Conservation (phyloP, 1,140 invertebrate genomes). For the Leptinotarsa defecta region DNA sequence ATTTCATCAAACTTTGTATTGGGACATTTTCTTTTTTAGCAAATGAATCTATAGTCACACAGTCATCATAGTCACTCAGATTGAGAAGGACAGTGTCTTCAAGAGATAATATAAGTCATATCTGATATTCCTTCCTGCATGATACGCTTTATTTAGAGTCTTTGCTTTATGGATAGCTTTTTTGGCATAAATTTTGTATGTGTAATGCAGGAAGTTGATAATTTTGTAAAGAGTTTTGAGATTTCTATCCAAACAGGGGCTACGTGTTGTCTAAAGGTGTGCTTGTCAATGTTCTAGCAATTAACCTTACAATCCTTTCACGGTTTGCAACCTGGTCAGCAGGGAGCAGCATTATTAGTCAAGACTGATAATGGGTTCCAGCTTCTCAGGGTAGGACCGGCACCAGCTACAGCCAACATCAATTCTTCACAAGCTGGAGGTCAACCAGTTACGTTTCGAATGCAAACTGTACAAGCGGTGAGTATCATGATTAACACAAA, state of each 20-base stretch:
- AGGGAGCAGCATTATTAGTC: slow-evolving; percentile 86
- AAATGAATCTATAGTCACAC: too few species aligned
- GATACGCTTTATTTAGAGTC: too few species aligned
- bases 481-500: slow-evolving; percentile 47
- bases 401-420: slow-evolving; percentile 65
- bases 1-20: too few species aligned
- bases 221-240: slow-evolving; percentile 22
- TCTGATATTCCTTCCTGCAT: too few species aligned
- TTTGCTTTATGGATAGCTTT: background rate
- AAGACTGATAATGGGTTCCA: slow-evolving; percentile 95
- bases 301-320: slow-evolving; percentile 85
- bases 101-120: too few species aligned
- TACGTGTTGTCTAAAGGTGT: slow-evolving; percentile 41
- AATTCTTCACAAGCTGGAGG: slow-evolving; percentile 60
- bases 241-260: slow-evolving; percentile 9
- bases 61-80: too few species aligned
- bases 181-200: background rate
- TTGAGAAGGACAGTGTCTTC: too few species aligned
- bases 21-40: too few species aligned
- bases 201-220: background rate
- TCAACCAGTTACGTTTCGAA: slow-evolving; percentile 58
- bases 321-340: slow-evolving; percentile 79
- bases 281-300: slow-evolving; percentile 55
- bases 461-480: slow-evolving; percentile 64
- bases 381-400: slow-evolving; percentile 82